A percentile compares a stretch with the other conserved stretches of the same genome.
Evolutionary conservation across 2,113 vertebrate genomes (phyloP).

Genomic region (Coracopsis vasa): DNA sequence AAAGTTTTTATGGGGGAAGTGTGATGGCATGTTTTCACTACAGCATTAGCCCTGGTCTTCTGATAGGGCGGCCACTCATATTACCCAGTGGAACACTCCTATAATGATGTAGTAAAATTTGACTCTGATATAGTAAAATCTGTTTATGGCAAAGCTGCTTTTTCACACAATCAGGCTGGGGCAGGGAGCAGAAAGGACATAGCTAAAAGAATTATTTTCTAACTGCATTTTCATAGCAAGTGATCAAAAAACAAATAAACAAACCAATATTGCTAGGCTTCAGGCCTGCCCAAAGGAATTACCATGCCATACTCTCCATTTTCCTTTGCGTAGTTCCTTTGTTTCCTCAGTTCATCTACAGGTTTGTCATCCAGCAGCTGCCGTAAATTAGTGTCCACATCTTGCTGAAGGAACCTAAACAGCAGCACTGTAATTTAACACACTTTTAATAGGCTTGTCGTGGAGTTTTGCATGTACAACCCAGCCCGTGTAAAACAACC

Average conservation of each 20-base stretch:
- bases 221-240: neutral
- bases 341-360: neutral
- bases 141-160: slow-evolving; percentile 77
- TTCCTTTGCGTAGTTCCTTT: neutral
- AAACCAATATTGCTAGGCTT: slow-evolving; percentile 5
- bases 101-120: slow-evolving; percentile 85
- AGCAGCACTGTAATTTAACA: slow-evolving; percentile 47
- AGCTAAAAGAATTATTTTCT: neutral
- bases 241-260: neutral
- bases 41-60: slow-evolving; percentile 59
- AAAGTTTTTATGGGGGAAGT: slow-evolving; percentile 82
- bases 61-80: slow-evolving; percentile 68
- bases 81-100: slow-evolving; percentile 69
- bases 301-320: neutral
- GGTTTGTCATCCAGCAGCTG: neutral
- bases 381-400: slow-evolving; percentile 21
- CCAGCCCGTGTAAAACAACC: slow-evolving; percentile 12
- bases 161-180: slow-evolving; percentile 68
- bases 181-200: neutral
- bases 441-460: neutral
- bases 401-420: neutral
- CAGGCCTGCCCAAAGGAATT: neutral
- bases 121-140: slow-evolving; percentile 86
- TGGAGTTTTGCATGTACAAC: neutral
- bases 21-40: slow-evolving; percentile 71